Evolutionary conservation across 2,113 vertebrate genomes (phyloP).

Genomic region (Mohoua ochrocephala): DNA sequence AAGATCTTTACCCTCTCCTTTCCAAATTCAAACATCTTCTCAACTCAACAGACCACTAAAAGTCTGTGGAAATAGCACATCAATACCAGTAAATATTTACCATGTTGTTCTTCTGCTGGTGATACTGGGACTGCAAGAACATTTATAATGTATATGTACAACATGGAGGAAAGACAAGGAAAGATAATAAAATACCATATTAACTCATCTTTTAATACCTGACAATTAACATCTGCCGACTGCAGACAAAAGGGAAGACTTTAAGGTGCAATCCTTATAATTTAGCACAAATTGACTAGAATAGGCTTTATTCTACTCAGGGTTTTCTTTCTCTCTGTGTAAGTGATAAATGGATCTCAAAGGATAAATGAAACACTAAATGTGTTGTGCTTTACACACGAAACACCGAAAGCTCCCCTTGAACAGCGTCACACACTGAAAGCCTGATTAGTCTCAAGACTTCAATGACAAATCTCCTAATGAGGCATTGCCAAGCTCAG

Average conservation of each 20-base stretch:
- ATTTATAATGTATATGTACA: not conserved
- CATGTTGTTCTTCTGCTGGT: not conserved
- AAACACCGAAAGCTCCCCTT: not conserved
- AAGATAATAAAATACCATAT: not conserved
- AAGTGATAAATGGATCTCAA: not conserved
- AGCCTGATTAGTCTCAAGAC: not conserved
- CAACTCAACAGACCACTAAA: not conserved
- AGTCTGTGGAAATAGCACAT: not conserved
- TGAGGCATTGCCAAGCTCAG: not conserved
- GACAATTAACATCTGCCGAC: not conserved
- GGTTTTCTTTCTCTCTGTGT: not conserved
- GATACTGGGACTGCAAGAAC: not conserved
- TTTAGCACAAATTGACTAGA: not conserved
- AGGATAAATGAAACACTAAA: not conserved
- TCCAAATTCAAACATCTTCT: not conserved
- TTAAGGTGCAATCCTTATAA: not conserved
- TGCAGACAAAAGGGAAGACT: not conserved
- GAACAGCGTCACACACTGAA: not conserved
- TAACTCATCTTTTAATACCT: not conserved
- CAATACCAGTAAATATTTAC: not conserved
- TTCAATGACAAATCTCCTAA: not conserved
- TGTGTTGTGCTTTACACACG: not conserved
- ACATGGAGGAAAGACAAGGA: not conserved
- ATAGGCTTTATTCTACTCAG: not conserved
- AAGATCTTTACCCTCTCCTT: not conserved